These are phyloP conservation scores for Athrips mouffetella DNA, from an alignment of 2,888 invertebrate genomes.

Conservation along the genomic window DNA sequence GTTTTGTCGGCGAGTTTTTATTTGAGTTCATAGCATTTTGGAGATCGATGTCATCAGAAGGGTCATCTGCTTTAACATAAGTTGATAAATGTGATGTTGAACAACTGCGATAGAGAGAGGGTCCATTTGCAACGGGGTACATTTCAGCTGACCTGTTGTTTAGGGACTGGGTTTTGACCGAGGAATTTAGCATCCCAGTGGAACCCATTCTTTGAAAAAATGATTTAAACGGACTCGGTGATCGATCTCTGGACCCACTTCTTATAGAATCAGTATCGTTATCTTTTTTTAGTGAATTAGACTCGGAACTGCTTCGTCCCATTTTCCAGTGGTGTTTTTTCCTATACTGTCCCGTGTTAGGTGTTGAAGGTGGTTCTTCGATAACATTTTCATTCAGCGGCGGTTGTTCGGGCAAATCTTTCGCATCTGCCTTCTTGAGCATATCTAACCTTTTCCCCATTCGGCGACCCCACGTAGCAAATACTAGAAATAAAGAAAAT, in stretches of 20 bases:
- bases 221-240: constrained; percentile 83
- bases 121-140: constrained; percentile 64
- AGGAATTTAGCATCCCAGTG: constrained; percentile 84
- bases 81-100: constrained; percentile 87
- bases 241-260: constrained; percentile 73
- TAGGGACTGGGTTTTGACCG: constrained; percentile 64
- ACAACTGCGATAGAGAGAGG: constrained; percentile 83
- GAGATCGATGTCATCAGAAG: constrained; percentile 86
- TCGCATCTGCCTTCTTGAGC: constrained; percentile 81
- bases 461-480: constrained; percentile 86
- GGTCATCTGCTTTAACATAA: constrained; percentile 88
- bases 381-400: constrained; percentile 46
- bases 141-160: constrained; percentile 55
- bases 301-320: constrained; percentile 75
- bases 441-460: constrained; percentile 88
- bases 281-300: constrained; percentile 63
- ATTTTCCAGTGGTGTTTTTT: constrained; percentile 79
- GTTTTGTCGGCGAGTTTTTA: constrained; percentile 58
- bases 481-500: constrained; percentile 59
- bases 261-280: constrained; percentile 69
- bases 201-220: constrained; percentile 88
- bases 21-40: constrained; percentile 64
- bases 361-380: constrained; percentile 51
- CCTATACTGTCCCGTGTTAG: constrained; percentile 66
- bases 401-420: constrained; percentile 70